A percentile compares a stretch with the other conserved stretches of the same genome.
Conservation (phyloP, 2,113 vertebrate species). For the Scytalopus superciliaris region DNA sequence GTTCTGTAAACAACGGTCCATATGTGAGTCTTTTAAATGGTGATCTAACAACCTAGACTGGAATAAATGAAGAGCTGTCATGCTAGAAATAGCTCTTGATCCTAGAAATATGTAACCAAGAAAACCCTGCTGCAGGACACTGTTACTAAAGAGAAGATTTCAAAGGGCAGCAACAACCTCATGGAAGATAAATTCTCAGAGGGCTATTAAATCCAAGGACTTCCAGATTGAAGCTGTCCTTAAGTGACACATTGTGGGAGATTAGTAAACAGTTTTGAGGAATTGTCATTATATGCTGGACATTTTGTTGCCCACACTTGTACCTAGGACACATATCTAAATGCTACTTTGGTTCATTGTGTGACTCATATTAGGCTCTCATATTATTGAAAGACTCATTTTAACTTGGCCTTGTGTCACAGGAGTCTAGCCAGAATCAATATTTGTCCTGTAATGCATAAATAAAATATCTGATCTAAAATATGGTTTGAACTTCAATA, state of each 20-base stretch:
- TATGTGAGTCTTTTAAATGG: neutral
- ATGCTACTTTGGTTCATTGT: neutral
- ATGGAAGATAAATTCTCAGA: neutral
- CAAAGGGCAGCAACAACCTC: neutral
- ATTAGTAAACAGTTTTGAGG: neutral
- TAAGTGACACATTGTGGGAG: neutral
- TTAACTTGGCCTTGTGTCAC: neutral
- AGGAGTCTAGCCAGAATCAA: neutral
- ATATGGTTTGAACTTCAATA: neutral
- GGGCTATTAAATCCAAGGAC: neutral
- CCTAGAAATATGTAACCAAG: neutral
- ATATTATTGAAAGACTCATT: neutral
- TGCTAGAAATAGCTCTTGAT: neutral
- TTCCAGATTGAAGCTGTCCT: neutral
- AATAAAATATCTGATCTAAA: constrained; percentile 14
- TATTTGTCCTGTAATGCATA: constrained; percentile 1
- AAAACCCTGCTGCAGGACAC: neutral
- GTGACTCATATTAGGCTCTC: neutral
- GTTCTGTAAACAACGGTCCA: neutral
- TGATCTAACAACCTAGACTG: neutral
- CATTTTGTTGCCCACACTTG: neutral
- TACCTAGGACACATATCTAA: neutral
- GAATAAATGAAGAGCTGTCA: neutral
- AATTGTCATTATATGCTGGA: neutral
- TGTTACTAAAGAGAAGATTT: neutral